These are phyloP conservation scores for Calyptommatus sinebrachiatus DNA, from an alignment of 2,113 vertebrate species.

Conservation along the genomic window DNA sequence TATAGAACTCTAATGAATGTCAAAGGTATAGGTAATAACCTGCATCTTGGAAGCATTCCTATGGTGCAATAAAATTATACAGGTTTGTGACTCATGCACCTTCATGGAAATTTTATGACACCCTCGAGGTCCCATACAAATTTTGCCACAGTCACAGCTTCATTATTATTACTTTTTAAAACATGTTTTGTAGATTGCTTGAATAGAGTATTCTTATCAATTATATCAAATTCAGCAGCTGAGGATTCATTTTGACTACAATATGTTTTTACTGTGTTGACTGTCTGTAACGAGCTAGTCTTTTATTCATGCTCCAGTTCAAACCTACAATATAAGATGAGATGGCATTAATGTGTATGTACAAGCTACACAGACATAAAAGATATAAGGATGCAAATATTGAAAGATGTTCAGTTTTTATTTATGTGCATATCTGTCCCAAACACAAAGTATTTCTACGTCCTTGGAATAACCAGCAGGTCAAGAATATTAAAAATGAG, in stretches of 20 bases:
- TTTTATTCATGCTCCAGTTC: constrained; percentile 42
- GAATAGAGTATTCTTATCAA: background rate
- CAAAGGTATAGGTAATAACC: no score
- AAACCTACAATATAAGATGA: constrained; percentile 25
- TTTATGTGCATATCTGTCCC: constrained; percentile 17
- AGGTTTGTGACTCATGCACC: no score
- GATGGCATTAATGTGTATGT: constrained; percentile 14
- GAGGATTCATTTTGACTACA: constrained; percentile 33
- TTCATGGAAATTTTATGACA: no score
- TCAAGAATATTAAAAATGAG: background rate
- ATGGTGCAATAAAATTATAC: no score
- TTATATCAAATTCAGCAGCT: constrained; percentile 8
- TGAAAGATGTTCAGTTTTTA: constrained; percentile 34
- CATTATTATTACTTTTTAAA: no score
- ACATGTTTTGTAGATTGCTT: constrained; percentile 28
- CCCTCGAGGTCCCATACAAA: no score
- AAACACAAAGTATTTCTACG: background rate
- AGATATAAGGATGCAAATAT: background rate
- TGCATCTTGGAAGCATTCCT: no score
- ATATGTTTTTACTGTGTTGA: background rate
- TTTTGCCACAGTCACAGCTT: no score
- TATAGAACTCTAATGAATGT: no score
- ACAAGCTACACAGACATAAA: constrained; percentile 17
- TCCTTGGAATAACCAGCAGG: constrained; percentile 19
- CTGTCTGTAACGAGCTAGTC: constrained; percentile 7